Evolutionary conservation across 2,113 vertebrate species (phyloP), one percentile per base, ranked within the genome.

Genomic region (Isichthys henryi): DNA sequence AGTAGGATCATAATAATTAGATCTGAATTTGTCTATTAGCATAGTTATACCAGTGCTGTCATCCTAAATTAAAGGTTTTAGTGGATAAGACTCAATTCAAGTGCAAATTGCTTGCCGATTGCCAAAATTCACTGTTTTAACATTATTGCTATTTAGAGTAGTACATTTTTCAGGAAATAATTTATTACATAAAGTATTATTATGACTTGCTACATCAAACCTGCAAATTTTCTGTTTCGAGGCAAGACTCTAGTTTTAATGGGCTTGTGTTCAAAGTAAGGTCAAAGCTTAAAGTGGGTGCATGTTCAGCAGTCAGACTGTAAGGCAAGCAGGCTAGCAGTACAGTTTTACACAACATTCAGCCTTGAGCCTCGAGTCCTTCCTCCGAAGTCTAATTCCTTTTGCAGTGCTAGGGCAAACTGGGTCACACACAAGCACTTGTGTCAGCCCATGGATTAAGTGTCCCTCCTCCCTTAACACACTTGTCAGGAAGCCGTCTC

Each of bases 401-500:
- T n/a, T 56, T 53, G 31, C 56, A 45, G 87, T 27, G 11, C 35
- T n/a, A 21, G 87, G 87, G 87, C 53, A 43, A 88, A 62, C 39
- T 66, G 35, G 87, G 87, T 62, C 53, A 88, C 10, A 13, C 56
- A 62, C 87, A 58, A 89, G 88, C 80, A 83, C 88, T 62, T 84
- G 52, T 89, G 88, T 89, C 88, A 89, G 88, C 80, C 80, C 5
- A 19, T 85, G 80, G 88, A 89, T 89, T 80, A 52, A 84, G 50
- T 89, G 80, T 89, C 88, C 56, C n/a, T 13, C 49, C 77, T 23
- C 80, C 43, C 80, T 35, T 52, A 80, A 84, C 23, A 80, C 80
- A 48, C 23, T 46, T 48, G 87, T 70, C 87, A 70, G 45, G 21
- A 46, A 88, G 43, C 87, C 27, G 13, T 48, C 80, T 62, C 49